Evolutionary conservation across 2,888 invertebrate genomes (phyloP), one percentile per base, ranked within the genome.

Genomic region (Leuctra nigra): DNA sequence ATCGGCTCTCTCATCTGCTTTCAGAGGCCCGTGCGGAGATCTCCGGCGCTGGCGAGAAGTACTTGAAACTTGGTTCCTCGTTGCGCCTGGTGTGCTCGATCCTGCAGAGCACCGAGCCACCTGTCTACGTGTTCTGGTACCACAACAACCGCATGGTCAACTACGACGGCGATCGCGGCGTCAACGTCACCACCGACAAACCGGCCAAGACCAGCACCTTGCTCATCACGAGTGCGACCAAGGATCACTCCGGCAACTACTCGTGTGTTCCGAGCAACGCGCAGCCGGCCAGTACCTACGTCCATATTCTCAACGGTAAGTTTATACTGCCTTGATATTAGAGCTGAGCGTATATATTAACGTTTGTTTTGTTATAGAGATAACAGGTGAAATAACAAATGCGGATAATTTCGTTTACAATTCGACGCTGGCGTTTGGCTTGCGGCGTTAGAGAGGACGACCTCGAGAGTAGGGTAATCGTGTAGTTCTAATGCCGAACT

Each of bases 231-330:
- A 75, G 75, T 0, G 81, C 84, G 16, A 82, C 82, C 57, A 56
- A 56, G 25, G 59, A 59, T 23, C 90, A 91, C 68, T 87, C 90
- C 13, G 91, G 91, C 7, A 91, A 91, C 73, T 93, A 91, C 71
- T 89, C 90, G 35, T 93, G 93, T 70, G 86, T 87, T 60, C 91
- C 92, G 4, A 90, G 89, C 69, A 92, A 92, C 70, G 91, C 92
- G 7, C 86, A 87, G 59, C 87, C 90, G 6, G 91, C 90, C 62
- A 88, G 89, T 70, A 89, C 90, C 64, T 83, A 87, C 73, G 89
- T 93, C 67, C 91, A 92, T 73, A 90, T 92, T 72, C 85, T 92
- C 68, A 91, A 91, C 75, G 89, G 90, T 88, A 73, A 79, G 82
- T 71, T n/a, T 29, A 29, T 11, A 29, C 11, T 29, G 29, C 6